Evolutionary conservation across 2,888 invertebrate species (phyloP).

Genomic region (Lithophane semibrunnea): DNA sequence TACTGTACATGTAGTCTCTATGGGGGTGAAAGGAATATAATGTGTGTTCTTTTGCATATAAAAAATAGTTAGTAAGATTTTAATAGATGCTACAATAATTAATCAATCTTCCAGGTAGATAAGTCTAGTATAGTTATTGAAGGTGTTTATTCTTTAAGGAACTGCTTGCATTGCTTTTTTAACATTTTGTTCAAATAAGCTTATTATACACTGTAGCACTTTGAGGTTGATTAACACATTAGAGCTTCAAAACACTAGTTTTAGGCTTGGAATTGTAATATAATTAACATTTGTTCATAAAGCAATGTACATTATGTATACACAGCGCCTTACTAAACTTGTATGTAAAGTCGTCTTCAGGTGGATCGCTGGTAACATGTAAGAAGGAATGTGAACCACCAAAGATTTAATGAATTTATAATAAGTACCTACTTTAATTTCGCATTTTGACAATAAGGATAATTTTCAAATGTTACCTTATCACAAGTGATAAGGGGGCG

Average conservation of each 20-base stretch:
- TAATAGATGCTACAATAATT: conserved; percentile 23
- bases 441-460: neutral
- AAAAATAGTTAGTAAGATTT: conserved; percentile 47
- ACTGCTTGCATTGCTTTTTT: conserved; percentile 79
- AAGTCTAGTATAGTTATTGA: conserved; percentile 35
- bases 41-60: conserved; percentile 53
- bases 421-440: neutral
- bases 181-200: conserved; percentile 68
- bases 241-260: conserved; percentile 66
- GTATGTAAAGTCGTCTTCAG: neutral
- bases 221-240: conserved; percentile 57
- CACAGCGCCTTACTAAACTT: conserved; percentile 9
- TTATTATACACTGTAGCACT: conserved; percentile 68
- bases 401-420: neutral
- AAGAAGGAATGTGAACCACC: conserved; percentile 20
- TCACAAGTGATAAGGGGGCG: neutral
- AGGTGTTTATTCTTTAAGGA: conserved; percentile 32
- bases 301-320: conserved; percentile 51
- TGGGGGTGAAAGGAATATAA: conserved; percentile 83
- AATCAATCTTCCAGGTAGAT: conserved; percentile 25
- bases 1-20: conserved; percentile 76
- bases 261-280: conserved; percentile 57
- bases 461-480: neutral
- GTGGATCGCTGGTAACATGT: neutral
- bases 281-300: conserved; percentile 53